phyloP scores from a whole-genome alignment of 2,888 invertebrate genomes.

The Megastigmus dorsalis region DNA sequence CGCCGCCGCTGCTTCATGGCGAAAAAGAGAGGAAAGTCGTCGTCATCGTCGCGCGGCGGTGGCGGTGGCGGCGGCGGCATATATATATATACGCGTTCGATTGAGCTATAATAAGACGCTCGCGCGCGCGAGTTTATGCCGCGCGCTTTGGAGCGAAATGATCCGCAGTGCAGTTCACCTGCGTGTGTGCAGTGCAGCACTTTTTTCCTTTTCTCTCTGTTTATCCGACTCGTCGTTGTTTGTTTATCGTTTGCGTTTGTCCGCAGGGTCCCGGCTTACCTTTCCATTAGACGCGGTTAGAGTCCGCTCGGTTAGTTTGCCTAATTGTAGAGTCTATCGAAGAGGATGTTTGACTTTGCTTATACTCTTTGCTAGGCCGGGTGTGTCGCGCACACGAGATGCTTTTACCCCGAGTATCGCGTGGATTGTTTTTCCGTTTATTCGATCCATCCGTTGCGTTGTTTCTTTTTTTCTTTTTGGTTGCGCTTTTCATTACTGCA shows the following conservation, averaged over 20 bases:
- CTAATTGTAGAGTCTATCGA: background rate
- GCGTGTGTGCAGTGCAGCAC: too few relatives aligned
- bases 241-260: background rate
- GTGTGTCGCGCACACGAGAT: too few relatives aligned
- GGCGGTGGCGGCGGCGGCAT: too few relatives aligned
- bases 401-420: too few relatives aligned
- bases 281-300: background rate
- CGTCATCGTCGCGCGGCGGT: background rate
- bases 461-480: too few relatives aligned
- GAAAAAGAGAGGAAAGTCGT: conserved; percentile 26
- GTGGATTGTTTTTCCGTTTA: too few relatives aligned
- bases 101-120: conserved; percentile 35
- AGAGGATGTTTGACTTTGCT: background rate
- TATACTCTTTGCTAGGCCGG: background rate
- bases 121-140: background rate
- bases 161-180: too few relatives aligned
- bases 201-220: background rate
- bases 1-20: background rate
- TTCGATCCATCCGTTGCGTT: too few relatives aligned
- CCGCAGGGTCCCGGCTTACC: background rate
- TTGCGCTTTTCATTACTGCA: too few relatives aligned
- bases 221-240: background rate
- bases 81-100: too few relatives aligned
- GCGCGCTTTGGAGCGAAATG: background rate
- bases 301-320: background rate